phyloP scores from a whole-genome alignment of 2,797 vertebrate species.

The Erpetoichthys calabaricus region DNA sequence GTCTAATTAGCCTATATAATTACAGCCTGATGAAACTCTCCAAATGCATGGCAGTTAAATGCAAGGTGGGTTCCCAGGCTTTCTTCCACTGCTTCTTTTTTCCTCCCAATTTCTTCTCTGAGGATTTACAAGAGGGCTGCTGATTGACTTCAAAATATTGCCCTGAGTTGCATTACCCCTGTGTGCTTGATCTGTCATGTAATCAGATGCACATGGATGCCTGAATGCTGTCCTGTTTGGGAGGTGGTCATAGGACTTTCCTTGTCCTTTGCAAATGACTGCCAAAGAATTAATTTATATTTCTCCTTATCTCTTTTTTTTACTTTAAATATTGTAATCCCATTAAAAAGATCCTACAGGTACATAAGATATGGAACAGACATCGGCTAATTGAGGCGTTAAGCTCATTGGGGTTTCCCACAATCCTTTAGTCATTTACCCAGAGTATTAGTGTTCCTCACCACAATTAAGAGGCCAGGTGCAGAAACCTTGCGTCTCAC shows the following conservation, averaged over 20 bases:
- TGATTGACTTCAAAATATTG: too few relatives aligned
- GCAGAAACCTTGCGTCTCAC: neutral
- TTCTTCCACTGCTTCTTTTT: constrained; percentile 29
- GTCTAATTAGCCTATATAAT: constrained; percentile 65
- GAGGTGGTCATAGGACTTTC: too few relatives aligned
- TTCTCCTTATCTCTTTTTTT: neutral
- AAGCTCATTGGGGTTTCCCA: neutral
- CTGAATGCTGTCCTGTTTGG: too few relatives aligned
- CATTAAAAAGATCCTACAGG: constrained; percentile 4
- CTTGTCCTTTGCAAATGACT: too few relatives aligned
- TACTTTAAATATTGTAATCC: neutral
- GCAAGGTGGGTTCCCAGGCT: constrained; percentile 45
- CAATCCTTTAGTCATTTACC: neutral
- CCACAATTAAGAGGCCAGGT: constrained; percentile 1
- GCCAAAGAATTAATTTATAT: too few relatives aligned
- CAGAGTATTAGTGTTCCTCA: neutral
- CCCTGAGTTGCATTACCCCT: too few relatives aligned
- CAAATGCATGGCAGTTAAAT: constrained; percentile 44
- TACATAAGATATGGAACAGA: neutral
- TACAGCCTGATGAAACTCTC: constrained; percentile 51
- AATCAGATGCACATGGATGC: too few relatives aligned
- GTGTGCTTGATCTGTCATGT: too few relatives aligned
- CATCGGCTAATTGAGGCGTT: constrained; percentile 1
- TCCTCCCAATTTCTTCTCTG: constrained; percentile 15
- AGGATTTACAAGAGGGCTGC: too few relatives aligned